phyloP scores from a whole-genome alignment of 2,113 vertebrate species.

The Alosa alosa region DNA sequence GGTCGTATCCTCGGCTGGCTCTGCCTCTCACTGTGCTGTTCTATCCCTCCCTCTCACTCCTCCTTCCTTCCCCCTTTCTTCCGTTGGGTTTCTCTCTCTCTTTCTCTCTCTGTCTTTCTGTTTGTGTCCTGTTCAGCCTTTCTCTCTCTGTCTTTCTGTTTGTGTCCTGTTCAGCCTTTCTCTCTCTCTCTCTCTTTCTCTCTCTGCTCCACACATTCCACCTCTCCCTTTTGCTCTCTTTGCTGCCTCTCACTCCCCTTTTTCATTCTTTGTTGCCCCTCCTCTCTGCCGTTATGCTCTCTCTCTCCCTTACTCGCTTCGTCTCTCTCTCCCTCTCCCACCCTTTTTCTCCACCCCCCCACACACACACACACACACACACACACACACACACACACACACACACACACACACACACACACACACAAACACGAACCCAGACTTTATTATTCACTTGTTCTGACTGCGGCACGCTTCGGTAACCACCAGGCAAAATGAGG shows the following conservation, averaged over 20 bases:
- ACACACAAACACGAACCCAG: constrained; percentile 18
- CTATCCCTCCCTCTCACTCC: not conserved
- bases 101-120: not conserved
- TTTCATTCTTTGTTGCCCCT: constrained; percentile 14
- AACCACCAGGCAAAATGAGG: constrained; percentile 63
- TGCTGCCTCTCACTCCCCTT: constrained; percentile 29
- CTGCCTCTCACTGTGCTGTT: constrained; percentile 1
- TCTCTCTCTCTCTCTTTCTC: not conserved
- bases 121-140: too few species aligned
- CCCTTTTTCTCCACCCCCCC: not conserved
- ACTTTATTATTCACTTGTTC: constrained; percentile 75
- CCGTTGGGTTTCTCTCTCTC: constrained; percentile 13
- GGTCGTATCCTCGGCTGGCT: constrained; percentile 21
- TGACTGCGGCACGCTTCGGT: constrained; percentile 67
- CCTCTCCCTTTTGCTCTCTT: constrained; percentile 26
- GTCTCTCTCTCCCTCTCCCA: constrained; percentile 37
- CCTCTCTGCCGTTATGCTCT: constrained; percentile 31
- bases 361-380: not conserved
- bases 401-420: constrained; percentile 48
- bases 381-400: constrained; percentile 43
- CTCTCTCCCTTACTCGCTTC: constrained; percentile 42
- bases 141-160: not conserved
- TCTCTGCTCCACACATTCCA: too few species aligned
- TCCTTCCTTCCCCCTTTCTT: constrained; percentile 11
- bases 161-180: too few species aligned